Conservation (phyloP, 2,113 vertebrate genomes). For the Anser brachyrhynchus region DNA sequence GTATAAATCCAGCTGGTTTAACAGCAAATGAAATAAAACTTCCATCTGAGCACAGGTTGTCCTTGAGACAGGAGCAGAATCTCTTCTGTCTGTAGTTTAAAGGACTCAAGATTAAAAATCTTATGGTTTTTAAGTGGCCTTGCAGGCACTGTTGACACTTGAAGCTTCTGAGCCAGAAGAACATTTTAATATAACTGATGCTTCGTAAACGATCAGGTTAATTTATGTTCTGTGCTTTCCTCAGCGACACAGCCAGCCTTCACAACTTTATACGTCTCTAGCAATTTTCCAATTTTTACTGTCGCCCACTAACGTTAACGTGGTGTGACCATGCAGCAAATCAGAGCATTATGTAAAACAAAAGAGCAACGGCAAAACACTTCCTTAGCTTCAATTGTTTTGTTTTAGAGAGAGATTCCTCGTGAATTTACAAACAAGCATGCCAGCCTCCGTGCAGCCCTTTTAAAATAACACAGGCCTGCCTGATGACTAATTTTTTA, state of each 20-base stretch:
- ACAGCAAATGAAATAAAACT: not conserved
- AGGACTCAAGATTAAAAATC: not conserved
- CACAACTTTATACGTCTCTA: not conserved
- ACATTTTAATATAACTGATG: conserved; percentile 7
- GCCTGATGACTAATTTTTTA: rapidly evolving
- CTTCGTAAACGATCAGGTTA: conserved; percentile 23
- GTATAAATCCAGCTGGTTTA: not conserved
- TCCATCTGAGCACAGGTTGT: not conserved
- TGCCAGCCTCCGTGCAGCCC: not conserved
- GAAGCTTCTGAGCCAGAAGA: not conserved
- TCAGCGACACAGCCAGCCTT: not conserved
- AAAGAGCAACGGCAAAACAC: not conserved
- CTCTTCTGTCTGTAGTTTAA: not conserved
- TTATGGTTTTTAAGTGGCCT: not conserved
- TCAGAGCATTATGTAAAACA: not conserved
- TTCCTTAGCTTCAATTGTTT: not conserved
- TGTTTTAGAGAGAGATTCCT: not conserved
- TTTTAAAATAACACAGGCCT: not conserved
- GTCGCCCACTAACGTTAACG: not conserved
- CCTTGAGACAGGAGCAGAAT: not conserved
- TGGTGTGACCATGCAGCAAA: not conserved
- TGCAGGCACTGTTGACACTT: not conserved
- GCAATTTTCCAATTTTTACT: conserved; percentile 4
- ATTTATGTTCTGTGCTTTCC: conserved; percentile 1
- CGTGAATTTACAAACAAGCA: not conserved